Evolutionary conservation across 1,140 invertebrate genomes (phyloP).

Genomic region (Ceratina calcarata): DNA sequence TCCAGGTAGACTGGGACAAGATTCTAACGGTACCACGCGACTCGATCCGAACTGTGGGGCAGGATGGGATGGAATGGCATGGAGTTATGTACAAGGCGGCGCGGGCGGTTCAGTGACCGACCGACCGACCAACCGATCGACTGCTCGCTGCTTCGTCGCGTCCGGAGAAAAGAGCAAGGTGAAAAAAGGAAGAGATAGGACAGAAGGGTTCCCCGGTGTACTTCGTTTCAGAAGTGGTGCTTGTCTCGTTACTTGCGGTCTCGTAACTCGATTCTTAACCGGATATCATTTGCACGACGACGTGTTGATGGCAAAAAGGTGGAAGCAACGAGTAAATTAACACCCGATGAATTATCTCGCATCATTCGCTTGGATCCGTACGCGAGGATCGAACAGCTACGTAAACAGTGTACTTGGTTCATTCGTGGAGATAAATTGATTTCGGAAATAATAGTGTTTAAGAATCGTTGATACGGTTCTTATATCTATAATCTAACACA

Average conservation of each 20-base stretch:
- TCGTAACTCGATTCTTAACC: conserved; percentile 58
- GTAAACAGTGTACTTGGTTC: no score
- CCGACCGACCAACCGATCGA: conserved; percentile 67
- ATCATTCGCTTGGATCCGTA: no score
- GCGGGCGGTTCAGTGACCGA: conserved; percentile 70
- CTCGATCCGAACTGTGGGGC: conserved; percentile 47
- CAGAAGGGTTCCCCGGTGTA: conserved; percentile 17
- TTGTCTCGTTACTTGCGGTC: conserved; percentile 49
- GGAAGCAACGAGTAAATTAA: conserved; percentile 29
- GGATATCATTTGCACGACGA: conserved; percentile 52
- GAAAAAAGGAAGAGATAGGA: conserved; percentile 8
- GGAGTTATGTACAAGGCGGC: conserved; percentile 46
- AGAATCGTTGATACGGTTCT: no score
- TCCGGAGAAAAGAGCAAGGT: conserved; percentile 30
- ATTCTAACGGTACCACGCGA: conserved; percentile 61
- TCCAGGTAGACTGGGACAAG: conserved; percentile 64
- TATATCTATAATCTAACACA: neutral
- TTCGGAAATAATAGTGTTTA: no score
- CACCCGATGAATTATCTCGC: conserved; percentile 1
- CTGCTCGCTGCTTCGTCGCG: conserved; percentile 21
- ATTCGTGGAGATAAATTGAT: no score
- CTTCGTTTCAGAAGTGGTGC: conserved; percentile 51
- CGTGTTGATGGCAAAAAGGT: conserved; percentile 38
- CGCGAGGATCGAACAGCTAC: no score
- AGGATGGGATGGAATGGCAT: conserved; percentile 61